These are phyloP conservation scores for Agrotis segetum DNA, from an alignment of 2,888 invertebrate species.

Conservation along the genomic window DNA sequence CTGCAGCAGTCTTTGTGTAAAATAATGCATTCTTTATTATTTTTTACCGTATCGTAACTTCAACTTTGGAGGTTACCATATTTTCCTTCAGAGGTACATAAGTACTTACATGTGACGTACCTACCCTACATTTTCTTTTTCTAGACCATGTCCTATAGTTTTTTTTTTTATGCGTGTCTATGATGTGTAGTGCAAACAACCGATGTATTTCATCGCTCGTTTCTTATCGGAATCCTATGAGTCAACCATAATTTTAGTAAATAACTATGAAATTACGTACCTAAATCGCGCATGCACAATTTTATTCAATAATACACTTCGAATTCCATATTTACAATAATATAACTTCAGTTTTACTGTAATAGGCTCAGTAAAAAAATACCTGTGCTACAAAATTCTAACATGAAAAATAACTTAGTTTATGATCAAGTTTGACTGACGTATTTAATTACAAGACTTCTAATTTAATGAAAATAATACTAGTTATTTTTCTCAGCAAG, in stretches of 20 bases:
- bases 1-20: conserved; percentile 75
- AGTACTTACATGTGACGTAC: background rate
- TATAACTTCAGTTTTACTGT: background rate
- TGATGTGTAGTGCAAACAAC: conserved; percentile 21
- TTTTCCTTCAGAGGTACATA: conserved; percentile 5
- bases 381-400: conserved; percentile 7
- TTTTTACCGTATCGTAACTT: conserved; percentile 41
- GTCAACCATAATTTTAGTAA: conserved; percentile 16
- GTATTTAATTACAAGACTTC: background rate
- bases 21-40: conserved; percentile 57
- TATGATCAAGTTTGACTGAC: background rate
- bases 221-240: conserved; percentile 56
- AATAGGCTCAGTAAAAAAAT: conserved; percentile 7
- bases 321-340: background rate
- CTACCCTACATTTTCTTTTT: background rate
- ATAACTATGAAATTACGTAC: background rate
- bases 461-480: conserved; percentile 11
- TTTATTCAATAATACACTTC: background rate
- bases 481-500: conserved; percentile 14
- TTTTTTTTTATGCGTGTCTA: conserved; percentile 17
- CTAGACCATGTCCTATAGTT: background rate
- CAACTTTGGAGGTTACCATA: conserved; percentile 53
- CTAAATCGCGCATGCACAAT: background rate
- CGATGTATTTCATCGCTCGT: conserved; percentile 20
- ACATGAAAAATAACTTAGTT: background rate